Base-by-base conservation (phyloP, 2,888 invertebrate species). In the Trissolcus japonicus region DNA sequence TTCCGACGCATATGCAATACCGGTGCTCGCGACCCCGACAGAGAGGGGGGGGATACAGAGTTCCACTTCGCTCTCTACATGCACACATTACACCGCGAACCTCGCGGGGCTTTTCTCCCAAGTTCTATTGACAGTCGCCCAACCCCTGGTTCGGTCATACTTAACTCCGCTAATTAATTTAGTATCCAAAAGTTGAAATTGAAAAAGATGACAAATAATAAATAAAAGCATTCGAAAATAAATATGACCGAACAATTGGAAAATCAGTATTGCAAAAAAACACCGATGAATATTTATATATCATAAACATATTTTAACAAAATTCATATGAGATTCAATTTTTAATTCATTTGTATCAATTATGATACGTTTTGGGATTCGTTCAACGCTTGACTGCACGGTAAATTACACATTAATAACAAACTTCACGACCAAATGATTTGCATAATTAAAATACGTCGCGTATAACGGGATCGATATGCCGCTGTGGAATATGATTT, bases 1-100 rank as follows among this genome's bases (percentile, higher is more conserved):
- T 85, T 84, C 82, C 82, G 82, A 82, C 83, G 72, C 67, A 72
- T 77, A 77, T 77, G 68, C 68, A 68, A 72, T 71, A 62, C 55
- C 55, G 60, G 48, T 46, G 68, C 9, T 19, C 41, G 21, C 19
- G 19, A 51, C 17, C 51, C 51, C 54, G 25, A 3, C 14, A 4
- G 16, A 35, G 56, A 16, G 29, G n/a, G 35, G 14, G 40, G n/a
- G 2, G 19, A 2, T 2, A 50, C 3, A 11, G 56, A 60, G 41
- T 55, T 57, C 62, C 63, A 62, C 62, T 62, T 55, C 43, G 69
- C 48, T 17, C 60, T 43, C 54, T 43, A 61, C 48, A 61, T 48
- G 41, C 56, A 65, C 40, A 50, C 51, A 2, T 46, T 16, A 16
- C 46, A n/a, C 46, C 46, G 46, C 46, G 14, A 16, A 17, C 51